These are phyloP conservation scores for Athene noctua DNA, from an alignment of 2,113 vertebrate genomes.

Conservation along the genomic window DNA sequence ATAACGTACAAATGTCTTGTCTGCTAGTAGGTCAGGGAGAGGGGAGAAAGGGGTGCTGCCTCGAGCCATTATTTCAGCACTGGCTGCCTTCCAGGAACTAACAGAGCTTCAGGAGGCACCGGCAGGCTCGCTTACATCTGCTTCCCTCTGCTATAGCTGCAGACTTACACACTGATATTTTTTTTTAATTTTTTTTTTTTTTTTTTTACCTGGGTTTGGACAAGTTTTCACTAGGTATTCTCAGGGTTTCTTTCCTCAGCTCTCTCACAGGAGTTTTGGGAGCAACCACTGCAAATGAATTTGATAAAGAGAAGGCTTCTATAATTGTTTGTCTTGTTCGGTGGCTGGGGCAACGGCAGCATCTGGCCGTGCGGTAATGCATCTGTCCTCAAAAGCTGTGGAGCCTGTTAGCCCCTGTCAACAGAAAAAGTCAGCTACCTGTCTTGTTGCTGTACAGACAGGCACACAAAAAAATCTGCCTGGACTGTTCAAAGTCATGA, in stretches of 20 bases:
- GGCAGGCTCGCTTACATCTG: slow-evolving; percentile 46
- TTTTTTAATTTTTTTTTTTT: not conserved
- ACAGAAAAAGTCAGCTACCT: not conserved
- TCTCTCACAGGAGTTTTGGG: not conserved
- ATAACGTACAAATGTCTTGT: not conserved
- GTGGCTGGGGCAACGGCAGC: not conserved
- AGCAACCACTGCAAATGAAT: not conserved
- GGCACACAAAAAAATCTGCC: not conserved
- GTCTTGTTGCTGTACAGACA: not conserved
- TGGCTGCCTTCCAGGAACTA: slow-evolving; percentile 56
- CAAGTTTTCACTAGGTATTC: not conserved
- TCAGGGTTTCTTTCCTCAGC: not conserved
- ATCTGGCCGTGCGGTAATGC: not conserved
- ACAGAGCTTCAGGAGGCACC: not conserved
- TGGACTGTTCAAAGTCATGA: not conserved
- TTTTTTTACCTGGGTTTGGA: not conserved
- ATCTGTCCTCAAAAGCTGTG: not conserved
- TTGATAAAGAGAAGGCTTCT: not conserved
- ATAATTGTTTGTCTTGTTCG: not conserved
- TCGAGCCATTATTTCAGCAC: slow-evolving; percentile 1
- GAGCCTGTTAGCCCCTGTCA: not conserved
- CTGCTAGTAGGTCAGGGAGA: not conserved
- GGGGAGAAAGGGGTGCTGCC: not conserved
- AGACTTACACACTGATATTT: not conserved
- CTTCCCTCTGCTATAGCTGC: slow-evolving; percentile 25